These are phyloP conservation scores for Drosophila punjabiensis DNA, from an alignment of 1,140 invertebrate species.

Conservation along the genomic window DNA sequence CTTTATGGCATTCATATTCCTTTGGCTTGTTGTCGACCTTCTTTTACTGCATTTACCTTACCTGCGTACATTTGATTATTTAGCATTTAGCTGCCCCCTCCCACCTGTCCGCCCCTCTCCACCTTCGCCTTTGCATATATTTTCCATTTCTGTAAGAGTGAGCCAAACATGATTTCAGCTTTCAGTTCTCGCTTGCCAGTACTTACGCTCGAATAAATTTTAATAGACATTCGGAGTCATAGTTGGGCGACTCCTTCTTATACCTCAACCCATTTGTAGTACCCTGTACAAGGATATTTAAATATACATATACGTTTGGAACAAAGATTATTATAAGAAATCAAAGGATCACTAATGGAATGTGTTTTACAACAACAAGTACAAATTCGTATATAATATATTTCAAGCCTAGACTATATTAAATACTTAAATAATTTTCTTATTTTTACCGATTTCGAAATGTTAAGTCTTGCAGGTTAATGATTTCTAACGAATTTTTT, in stretches of 20 bases:
- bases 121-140: conserved; percentile 62
- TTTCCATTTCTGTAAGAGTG: conserved; percentile 70
- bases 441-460: background rate
- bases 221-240: conserved; percentile 79
- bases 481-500: background rate
- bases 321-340: background rate
- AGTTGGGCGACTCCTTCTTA: conserved; percentile 40
- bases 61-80: conserved; percentile 76
- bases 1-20: conserved; percentile 24
- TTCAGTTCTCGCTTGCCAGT: conserved; percentile 68
- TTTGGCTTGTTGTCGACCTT: conserved; percentile 37
- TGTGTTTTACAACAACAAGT: fast-evolving
- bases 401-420: background rate
- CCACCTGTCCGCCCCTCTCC: background rate
- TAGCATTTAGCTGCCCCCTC: conserved; percentile 67
- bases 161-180: conserved; percentile 80
- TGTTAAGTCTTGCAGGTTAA: background rate
- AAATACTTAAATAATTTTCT: too few species aligned
- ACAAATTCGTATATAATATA: background rate
- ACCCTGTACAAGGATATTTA: background rate
- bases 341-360: background rate
- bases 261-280: background rate
- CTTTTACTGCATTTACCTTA: conserved; percentile 53
- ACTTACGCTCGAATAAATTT: conserved; percentile 83
- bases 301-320: background rate